Conservation (phyloP, 2,888 invertebrate genomes). For the Apamea crenata region DNA sequence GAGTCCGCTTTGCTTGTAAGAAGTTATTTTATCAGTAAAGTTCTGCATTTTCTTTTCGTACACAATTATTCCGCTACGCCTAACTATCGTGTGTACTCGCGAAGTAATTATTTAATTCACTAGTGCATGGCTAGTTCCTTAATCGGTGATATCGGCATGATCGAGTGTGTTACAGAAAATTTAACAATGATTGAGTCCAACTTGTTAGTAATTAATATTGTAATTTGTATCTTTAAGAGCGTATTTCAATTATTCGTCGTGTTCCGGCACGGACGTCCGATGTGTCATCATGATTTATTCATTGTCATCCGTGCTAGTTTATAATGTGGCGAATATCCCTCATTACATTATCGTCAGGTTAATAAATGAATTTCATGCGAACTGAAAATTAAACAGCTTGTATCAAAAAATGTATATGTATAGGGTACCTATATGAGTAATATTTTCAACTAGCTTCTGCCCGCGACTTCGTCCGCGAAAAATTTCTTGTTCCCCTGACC, state of each 20-base stretch:
- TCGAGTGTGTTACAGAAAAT: neutral
- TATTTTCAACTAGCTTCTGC: neutral
- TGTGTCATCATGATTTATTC: conserved; percentile 48
- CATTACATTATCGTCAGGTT: conserved; percentile 18
- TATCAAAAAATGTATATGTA: neutral
- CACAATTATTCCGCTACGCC: neutral
- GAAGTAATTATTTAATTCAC: conserved; percentile 12
- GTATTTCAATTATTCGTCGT: conserved; percentile 44
- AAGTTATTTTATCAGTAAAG: neutral
- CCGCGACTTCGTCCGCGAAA: neutral
- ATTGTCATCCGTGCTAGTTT: conserved; percentile 54
- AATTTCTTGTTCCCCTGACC: neutral
- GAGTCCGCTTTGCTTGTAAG: neutral
- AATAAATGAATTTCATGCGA: conserved; percentile 10
- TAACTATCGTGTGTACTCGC: neutral
- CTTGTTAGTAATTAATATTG: conserved; percentile 23
- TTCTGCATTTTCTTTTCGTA: conserved; percentile 1
- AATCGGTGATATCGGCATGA: neutral
- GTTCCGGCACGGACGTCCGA: conserved; percentile 59
- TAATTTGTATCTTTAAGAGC: conserved; percentile 41
- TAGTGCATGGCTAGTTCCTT: conserved; percentile 5
- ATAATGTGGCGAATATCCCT: conserved; percentile 40
- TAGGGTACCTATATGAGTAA: no score
- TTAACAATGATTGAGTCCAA: neutral
- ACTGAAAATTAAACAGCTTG: neutral